These are phyloP conservation scores for Glaucopsyche alexis DNA, from an alignment of 2,888 invertebrate genomes.

Conservation along the genomic window DNA sequence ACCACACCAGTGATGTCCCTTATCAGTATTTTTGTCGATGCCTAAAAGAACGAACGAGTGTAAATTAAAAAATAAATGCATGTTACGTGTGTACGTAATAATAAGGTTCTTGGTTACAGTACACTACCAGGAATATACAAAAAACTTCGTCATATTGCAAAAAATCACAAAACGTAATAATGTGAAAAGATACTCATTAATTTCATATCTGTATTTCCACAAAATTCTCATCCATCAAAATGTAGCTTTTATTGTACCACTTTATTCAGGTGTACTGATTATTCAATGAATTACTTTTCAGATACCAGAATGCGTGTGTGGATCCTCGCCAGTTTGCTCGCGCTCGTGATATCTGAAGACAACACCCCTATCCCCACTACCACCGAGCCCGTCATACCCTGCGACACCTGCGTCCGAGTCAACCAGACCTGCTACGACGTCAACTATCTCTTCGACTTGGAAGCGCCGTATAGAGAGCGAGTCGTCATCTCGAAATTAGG, in stretches of 20 bases:
- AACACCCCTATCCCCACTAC: not conserved
- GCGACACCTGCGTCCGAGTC: conserved; percentile 54
- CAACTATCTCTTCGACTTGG: conserved; percentile 54
- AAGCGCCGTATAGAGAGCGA: conserved; percentile 57
- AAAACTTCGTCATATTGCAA: no score
- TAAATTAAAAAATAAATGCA: no score
- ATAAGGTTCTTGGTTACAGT: no score
- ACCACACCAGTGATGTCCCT: no score
- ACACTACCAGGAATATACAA: no score
- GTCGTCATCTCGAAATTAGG: conserved; percentile 62
- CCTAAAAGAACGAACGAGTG: no score
- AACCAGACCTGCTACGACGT: conserved; percentile 58
- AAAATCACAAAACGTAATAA: no score
- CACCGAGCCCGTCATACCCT: conserved; percentile 36
- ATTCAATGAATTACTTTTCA: conserved; percentile 34
- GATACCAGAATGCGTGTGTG: conserved; percentile 48
- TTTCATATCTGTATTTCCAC: not conserved
- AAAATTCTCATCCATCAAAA: not conserved
- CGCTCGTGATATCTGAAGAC: conserved; percentile 43
- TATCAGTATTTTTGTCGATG: no score
- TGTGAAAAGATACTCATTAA: not conserved
- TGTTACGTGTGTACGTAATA: no score
- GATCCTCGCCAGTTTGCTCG: conserved; percentile 44
- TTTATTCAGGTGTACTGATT: not conserved
- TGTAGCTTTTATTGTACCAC: not conserved